Conservation (phyloP, 2,113 vertebrate species). For the Albula goreensis region DNA sequence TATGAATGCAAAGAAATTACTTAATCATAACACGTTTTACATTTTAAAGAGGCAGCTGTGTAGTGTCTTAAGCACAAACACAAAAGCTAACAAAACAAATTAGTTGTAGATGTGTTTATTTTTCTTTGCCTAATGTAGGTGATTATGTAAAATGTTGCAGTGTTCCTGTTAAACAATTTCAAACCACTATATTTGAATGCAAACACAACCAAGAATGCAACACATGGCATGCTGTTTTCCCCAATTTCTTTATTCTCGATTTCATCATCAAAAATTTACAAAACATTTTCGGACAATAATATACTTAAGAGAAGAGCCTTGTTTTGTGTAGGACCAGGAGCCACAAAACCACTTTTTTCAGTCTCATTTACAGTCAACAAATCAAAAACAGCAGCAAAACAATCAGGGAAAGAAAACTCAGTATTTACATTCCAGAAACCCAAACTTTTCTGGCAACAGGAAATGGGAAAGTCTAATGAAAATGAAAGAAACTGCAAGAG, state of each 20-base stretch:
- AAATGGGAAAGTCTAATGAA: background rate
- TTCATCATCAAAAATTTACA: conserved; percentile 31
- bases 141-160: no score
- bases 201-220: background rate
- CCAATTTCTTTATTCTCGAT: conserved; percentile 22
- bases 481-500: background rate
- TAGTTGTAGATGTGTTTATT: background rate
- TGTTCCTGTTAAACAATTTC: background rate
- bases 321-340: conserved; percentile 1
- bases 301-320: conserved; percentile 18
- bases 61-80: background rate
- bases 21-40: background rate
- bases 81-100: background rate
- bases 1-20: background rate
- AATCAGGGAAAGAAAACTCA: background rate
- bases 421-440: background rate
- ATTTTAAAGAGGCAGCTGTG: conserved; percentile 6
- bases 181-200: background rate
- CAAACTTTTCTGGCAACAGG: background rate
- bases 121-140: no score
- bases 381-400: background rate
- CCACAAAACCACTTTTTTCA: conserved; percentile 8
- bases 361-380: background rate
- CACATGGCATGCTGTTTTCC: background rate
- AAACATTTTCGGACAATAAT: conserved; percentile 19